Evolutionary conservation across 2,113 vertebrate genomes (phyloP).

Genomic region (Dromiciops gliroides): DNA sequence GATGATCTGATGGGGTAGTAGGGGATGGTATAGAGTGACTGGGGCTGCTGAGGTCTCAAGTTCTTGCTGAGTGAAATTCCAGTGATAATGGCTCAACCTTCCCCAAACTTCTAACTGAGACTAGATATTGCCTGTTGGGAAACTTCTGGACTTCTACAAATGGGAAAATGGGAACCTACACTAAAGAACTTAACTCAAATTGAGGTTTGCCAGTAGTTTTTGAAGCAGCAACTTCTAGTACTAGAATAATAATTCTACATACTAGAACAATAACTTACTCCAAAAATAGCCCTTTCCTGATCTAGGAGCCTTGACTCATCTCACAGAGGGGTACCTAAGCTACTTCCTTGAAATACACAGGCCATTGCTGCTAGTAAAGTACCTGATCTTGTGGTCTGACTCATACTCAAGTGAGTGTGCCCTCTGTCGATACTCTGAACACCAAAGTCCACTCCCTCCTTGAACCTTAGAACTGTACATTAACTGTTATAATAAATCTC

Average conservation of each 20-base stretch:
- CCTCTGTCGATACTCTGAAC: background rate
- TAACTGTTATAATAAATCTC: no score
- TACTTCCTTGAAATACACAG: constrained; percentile 12
- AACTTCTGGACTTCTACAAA: background rate
- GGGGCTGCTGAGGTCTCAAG: background rate
- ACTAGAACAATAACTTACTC: no score
- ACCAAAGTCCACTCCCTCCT: background rate
- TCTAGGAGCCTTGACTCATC: background rate
- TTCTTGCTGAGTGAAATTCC: background rate
- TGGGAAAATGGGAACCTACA: background rate
- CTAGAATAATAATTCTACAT: background rate
- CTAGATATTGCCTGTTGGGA: background rate
- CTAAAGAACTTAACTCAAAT: background rate
- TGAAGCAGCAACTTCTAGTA: background rate
- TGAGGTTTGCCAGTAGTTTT: background rate
- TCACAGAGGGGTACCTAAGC: background rate
- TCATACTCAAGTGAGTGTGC: constrained; percentile 6
- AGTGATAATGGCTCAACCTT: background rate
- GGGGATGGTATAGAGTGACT: background rate
- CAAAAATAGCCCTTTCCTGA: background rate
- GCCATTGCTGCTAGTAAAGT: constrained; percentile 28
- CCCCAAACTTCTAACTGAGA: background rate
- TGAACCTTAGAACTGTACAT: constrained; percentile 40
- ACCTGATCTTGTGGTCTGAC: constrained; percentile 24
- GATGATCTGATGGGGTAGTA: background rate